Conservation (phyloP, 2,797 vertebrate genomes). For the Varecia variegata region DNA sequence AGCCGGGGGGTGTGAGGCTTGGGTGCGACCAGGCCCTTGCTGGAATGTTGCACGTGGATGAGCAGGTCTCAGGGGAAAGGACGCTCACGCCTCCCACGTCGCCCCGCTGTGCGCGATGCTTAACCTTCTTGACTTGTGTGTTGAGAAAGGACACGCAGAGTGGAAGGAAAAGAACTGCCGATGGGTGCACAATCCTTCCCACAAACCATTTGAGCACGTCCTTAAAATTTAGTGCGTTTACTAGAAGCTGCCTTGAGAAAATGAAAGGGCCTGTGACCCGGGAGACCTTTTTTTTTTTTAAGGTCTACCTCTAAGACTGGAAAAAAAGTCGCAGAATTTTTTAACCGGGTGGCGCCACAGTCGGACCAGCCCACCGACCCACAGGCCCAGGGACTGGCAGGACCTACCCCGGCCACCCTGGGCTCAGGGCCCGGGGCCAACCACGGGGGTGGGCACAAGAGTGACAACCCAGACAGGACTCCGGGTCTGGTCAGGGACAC, state of each 20-base stretch:
- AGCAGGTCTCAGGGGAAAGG: background rate
- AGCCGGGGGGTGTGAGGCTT: background rate
- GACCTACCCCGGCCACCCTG: background rate
- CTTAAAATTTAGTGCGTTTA: slow-evolving; percentile 1
- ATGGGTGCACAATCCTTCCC: background rate
- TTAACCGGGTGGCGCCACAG: background rate
- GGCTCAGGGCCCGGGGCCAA: background rate
- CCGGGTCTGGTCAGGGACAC: background rate
- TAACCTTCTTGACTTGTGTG: background rate
- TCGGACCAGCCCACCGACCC: background rate
- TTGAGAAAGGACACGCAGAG: background rate
- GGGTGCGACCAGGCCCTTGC: background rate
- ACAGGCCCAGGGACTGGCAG: background rate
- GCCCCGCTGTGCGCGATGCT: background rate
- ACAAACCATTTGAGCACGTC: background rate
- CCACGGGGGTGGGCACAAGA: background rate
- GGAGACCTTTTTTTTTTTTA: background rate
- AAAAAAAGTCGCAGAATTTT: background rate
- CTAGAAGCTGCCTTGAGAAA: background rate
- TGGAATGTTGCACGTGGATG: background rate
- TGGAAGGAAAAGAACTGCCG: slow-evolving; percentile 38
- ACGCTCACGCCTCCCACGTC: background rate
- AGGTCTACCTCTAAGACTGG: background rate
- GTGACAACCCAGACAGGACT: background rate
- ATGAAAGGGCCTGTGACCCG: background rate